Evolutionary conservation across 1,140 invertebrate species (phyloP).

Genomic region (Drosophila santomea): DNA sequence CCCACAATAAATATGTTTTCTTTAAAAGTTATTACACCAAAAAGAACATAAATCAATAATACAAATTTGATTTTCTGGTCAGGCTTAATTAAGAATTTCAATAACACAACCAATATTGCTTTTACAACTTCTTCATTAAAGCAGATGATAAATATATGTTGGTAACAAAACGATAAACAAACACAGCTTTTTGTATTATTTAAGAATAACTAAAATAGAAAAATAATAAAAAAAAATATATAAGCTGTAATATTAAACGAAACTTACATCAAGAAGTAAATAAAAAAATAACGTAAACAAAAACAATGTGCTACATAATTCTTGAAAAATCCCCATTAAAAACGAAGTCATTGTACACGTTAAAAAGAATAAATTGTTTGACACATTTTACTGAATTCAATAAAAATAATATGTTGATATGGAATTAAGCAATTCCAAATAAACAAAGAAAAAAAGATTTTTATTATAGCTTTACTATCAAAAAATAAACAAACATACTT

Average conservation of each 20-base stretch:
- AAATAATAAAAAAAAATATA: conserved; percentile 60
- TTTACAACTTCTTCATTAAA: conserved; percentile 71
- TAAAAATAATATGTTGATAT: conserved; percentile 84
- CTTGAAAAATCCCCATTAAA: conserved; percentile 58
- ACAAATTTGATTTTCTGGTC: conserved; percentile 37
- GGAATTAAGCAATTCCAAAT: conserved; percentile 84
- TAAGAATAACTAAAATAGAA: conserved; percentile 74
- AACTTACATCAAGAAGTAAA: conserved; percentile 62
- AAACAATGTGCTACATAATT: conserved; percentile 49
- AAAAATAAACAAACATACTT: no score
- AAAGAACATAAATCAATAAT: conserved; percentile 5
- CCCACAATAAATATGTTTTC: conserved; percentile 23
- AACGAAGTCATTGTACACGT: conserved; percentile 69
- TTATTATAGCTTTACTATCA: background rate
- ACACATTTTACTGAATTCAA: conserved; percentile 84
- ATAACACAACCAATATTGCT: conserved; percentile 68
- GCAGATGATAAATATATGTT: conserved; percentile 67
- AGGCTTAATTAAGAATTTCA: conserved; percentile 47
- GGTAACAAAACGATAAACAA: conserved; percentile 74
- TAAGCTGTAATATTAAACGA: conserved; percentile 75
- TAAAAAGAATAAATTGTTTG: conserved; percentile 76
- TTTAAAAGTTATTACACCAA: conserved; percentile 22
- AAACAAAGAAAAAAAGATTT: conserved; percentile 47
- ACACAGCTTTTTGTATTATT: conserved; percentile 82
- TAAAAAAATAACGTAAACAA: conserved; percentile 35